Base-by-base conservation (phyloP, 1,140 invertebrate genomes). In the Sycophila sp. region DNA sequence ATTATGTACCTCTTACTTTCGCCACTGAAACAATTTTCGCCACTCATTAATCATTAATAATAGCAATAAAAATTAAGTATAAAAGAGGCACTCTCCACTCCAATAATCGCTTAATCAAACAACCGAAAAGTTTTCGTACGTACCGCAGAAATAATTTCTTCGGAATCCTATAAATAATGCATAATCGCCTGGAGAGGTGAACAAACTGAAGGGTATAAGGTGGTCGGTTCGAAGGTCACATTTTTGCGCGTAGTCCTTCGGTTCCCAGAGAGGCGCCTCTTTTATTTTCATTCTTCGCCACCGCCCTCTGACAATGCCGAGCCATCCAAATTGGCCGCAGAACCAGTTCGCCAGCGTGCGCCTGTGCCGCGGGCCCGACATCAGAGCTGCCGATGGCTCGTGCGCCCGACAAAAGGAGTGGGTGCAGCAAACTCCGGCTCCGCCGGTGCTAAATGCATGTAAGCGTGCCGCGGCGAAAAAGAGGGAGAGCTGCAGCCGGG, bases 261-360 rank as follows among this genome's bases (percentile, higher is more conserved):
- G 28, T 68, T 58, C 55, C 38, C 19, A 62, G 36, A 59, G 51
- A 30, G 40, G 53, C 42, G 32, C 42, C 22, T 68, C 38, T 60
- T 68, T 68, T 59, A 68, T 59, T 68, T 68, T 38, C 40, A 68
- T 68, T 68, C 56, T 8, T 68, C 38, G 36, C 19, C 30, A 24
- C 34, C 45, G 22, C 26, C 32, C 45, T 17, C 56, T 59, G 53
- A 34, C 38, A 47, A 58, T 58, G 36, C 19, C 15, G 10, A 59
- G 40, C 56, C 19, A 24, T 34, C 22, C 28, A 51, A 68, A 58
- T 59, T 68, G 17, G 11, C 5, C 55, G 42, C 15, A 51, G 51
- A 68, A 68, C 56, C 38, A 68, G 42, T 68, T 60, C 42, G 38
- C 42, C 17, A 19, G 24, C 40, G 13, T n/a, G n/a, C n/a, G n/a